Conservation (phyloP, 92 coral and sea anemone species). For the Palythoa caribaeorum region DNA sequence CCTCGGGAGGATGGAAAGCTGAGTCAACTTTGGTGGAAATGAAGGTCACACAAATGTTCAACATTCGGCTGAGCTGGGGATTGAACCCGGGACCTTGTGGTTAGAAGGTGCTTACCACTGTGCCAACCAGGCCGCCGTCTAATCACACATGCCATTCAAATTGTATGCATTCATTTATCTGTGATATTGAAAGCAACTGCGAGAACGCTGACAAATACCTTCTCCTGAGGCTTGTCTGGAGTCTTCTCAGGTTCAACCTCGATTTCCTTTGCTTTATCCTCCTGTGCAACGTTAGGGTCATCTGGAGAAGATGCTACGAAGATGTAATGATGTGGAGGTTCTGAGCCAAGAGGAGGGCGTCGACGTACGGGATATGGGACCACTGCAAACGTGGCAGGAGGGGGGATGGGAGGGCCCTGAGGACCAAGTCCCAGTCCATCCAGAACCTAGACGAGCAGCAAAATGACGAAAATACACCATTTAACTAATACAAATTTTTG, state of each 20-base stretch:
- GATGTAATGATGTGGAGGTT: constrained; percentile 88
- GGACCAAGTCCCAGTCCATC: constrained; percentile 98
- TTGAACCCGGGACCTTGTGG: no score
- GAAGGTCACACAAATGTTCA: no score
- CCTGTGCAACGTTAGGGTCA: constrained; percentile 91
- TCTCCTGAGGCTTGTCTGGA: constrained; percentile 83
- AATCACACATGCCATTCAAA: no score
- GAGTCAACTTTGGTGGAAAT: no score
- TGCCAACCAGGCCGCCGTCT: no score
- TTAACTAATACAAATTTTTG: no score
- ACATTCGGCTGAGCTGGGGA: no score
- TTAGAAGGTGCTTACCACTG: no score
- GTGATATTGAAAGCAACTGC: no score
- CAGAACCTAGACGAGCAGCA: constrained; percentile 65
- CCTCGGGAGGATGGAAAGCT: no score
- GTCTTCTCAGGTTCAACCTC: constrained; percentile 90
- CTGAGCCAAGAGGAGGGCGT: constrained; percentile 93
- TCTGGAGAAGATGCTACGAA: constrained; percentile 91
- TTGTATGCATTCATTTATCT: no score
- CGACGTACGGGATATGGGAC: constrained; percentile 99
- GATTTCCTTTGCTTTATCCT: constrained; percentile 84
- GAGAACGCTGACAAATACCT: neutral
- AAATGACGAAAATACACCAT: neutral
- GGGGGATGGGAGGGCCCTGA: constrained; percentile 99
- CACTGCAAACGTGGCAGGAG: constrained; percentile 98